Conservation (phyloP, 2,797 vertebrate species). For the Danio albolineatus region DNA sequence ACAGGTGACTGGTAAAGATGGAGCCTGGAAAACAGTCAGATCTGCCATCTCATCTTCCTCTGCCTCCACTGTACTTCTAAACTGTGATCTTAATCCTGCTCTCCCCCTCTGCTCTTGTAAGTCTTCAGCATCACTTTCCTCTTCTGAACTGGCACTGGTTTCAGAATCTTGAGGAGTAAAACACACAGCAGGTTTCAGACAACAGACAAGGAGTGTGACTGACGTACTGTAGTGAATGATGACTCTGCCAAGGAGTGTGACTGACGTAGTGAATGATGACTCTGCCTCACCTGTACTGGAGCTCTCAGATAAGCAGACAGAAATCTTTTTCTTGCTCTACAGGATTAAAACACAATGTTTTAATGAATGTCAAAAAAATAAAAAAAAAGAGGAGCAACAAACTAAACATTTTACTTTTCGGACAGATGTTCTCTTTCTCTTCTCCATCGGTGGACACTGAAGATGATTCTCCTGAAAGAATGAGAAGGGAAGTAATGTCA, state of each 20-base stretch:
- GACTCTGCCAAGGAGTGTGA: background rate
- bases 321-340: constrained; percentile 58
- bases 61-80: background rate
- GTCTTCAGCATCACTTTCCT: background rate
- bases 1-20: constrained; percentile 47
- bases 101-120: background rate
- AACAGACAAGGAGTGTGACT: background rate
- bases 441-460: background rate
- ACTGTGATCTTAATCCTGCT: background rate
- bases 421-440: background rate
- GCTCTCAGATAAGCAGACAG: background rate
- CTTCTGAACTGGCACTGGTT: too few species aligned
- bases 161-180: background rate
- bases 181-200: background rate
- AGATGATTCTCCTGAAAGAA: constrained; percentile 42
- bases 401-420: constrained; percentile 13
- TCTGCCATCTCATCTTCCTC: background rate
- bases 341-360: background rate
- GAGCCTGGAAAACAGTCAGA: constrained; percentile 18
- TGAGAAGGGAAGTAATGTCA: background rate
- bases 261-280: background rate
- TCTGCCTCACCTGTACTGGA: constrained; percentile 57
- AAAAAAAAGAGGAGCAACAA: background rate
- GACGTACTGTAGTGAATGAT: too few species aligned
- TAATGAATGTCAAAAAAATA: background rate